A percentile compares a stretch with the other conserved stretches of the same genome.
Conservation (phyloP, 2,888 invertebrate species). For the Mimas tiliae region DNA sequence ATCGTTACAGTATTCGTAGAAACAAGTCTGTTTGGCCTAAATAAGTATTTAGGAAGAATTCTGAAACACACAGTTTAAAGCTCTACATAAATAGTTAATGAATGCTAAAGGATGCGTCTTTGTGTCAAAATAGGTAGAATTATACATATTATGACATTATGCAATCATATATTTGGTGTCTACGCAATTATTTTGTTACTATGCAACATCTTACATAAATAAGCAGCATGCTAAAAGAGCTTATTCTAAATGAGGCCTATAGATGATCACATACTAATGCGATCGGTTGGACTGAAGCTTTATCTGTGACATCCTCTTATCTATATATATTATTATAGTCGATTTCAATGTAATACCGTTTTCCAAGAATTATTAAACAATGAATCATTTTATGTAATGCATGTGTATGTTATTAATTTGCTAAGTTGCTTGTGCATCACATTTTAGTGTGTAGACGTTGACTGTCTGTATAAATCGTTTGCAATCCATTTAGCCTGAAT, state of each 20-base stretch:
- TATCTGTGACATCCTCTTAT: conserved; percentile 13
- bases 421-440: neutral
- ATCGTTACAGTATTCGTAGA: neutral
- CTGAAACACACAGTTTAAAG: neutral
- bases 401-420: neutral
- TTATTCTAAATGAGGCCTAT: neutral
- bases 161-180: no score
- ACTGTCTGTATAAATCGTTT: no score
- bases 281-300: neutral
- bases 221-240: no score
- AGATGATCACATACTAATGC: neutral
- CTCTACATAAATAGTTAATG: no score
- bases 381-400: neutral
- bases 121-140: no score
- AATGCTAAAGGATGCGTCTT: no score
- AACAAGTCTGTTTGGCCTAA: neutral
- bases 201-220: no score
- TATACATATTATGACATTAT: no score
- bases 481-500: no score
- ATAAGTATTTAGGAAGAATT: neutral
- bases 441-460: no score
- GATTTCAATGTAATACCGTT: neutral
- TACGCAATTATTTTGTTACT: no score
- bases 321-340: neutral
- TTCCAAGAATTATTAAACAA: conserved; percentile 4